Evolutionary conservation across 2,797 vertebrate genomes (phyloP).

Genomic region (Coendou prehensilis): DNA sequence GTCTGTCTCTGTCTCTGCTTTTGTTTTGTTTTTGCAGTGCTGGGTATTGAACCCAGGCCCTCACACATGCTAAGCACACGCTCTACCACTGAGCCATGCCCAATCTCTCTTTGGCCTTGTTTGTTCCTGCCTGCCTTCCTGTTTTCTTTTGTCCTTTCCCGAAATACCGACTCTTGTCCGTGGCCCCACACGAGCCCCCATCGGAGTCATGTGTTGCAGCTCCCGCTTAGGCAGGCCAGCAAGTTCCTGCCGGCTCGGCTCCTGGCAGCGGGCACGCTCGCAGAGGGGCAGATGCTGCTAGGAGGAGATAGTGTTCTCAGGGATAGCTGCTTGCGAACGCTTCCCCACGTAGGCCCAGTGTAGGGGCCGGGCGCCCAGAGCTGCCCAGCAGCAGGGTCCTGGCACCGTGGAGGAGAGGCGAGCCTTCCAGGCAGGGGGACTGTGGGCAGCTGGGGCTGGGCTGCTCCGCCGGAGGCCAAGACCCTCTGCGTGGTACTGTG

Average conservation of each 20-base stretch:
- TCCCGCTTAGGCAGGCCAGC: slow-evolving; percentile 81
- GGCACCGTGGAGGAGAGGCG: background rate
- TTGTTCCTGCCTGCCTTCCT: background rate
- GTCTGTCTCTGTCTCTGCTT: background rate
- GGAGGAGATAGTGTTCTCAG: slow-evolving; percentile 80
- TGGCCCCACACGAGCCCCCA: slow-evolving; percentile 36
- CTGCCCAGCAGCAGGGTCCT: background rate
- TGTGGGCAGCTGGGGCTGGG: background rate
- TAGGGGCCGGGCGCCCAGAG: background rate
- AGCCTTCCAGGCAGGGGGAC: background rate
- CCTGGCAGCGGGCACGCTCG: slow-evolving; percentile 75
- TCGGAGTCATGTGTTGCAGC: slow-evolving; percentile 78
- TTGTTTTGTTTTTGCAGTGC: background rate
- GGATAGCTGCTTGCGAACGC: slow-evolving; percentile 68
- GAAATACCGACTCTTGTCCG: background rate
- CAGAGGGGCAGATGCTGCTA: slow-evolving; percentile 84
- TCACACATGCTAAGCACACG: background rate
- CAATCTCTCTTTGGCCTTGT: background rate
- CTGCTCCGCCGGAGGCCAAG: background rate
- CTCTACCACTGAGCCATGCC: background rate
- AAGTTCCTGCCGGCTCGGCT: slow-evolving; percentile 74
- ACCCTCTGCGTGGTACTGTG: background rate
- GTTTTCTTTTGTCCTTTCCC: background rate
- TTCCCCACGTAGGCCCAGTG: slow-evolving; percentile 69
- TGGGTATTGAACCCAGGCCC: background rate